Base-by-base conservation (phyloP, 2,797 vertebrate species). In the Microchirus variegatus region DNA sequence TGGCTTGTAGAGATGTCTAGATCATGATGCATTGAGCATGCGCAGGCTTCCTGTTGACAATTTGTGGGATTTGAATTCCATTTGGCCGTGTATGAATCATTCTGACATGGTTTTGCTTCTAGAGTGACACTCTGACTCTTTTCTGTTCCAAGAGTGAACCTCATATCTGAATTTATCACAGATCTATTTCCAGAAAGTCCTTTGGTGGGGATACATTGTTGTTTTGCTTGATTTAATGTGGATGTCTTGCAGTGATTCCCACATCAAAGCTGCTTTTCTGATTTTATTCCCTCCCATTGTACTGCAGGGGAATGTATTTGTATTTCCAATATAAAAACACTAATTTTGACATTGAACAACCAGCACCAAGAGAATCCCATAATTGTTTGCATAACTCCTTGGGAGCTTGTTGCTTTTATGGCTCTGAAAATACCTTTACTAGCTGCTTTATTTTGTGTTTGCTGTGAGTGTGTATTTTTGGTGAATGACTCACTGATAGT, bases 401-500 rank as follows among this genome's bases (percentile, higher is more conserved):
- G 22, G 63, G 73, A 67, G 38, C 44, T 38, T 59, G 15, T 66
- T 70, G 14, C 10, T 6, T 80, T 77, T 57, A 31, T 63, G 46
- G n/a, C 59, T 67, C 5, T 56, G 43, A 19, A 55, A 58, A n/a
- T 60, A 11, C 53, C 65, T 70, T 81, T 48, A 60, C 48, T 51
- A 59, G 57, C 72, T 73, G 57, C 52, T 77, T 57, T 63, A 46
- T 59, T 71, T 77, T 57, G 47, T 44, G 50, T 80, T 82, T 61
- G 71, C 78, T 49, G 16, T 26, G 53, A 74, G 58, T 26, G 55
- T 77, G 57, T 59, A 60, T 70, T 86, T 78, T 89, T 80, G 59
- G 58, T 66, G 57, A 78, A 75, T 70, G 47, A 81, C 46, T 82
- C 70, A 72, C 73, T 78, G 80, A 81, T 72, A 62, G 48, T 52